A percentile compares a stretch with the other conserved stretches of the same genome.
phyloP scores from a whole-genome alignment of 2,888 invertebrate genomes.

The Apocheima hispidaria region DNA sequence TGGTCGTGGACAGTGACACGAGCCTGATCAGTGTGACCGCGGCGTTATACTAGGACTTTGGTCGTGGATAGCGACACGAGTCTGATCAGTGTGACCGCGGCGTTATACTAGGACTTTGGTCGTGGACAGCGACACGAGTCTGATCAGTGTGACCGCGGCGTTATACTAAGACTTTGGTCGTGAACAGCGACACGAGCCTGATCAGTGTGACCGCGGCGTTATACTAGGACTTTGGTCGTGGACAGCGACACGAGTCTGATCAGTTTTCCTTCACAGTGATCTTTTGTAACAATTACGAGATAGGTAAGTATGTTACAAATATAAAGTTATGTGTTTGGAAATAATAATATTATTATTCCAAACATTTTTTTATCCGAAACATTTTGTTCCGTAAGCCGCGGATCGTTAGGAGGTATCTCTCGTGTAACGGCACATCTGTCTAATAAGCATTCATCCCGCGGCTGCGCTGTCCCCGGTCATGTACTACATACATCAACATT shows the following conservation, averaged over 20 bases:
- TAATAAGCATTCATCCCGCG: conserved; percentile 31
- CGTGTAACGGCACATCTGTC: conserved; percentile 1
- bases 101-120: too few relatives aligned
- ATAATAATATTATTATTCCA: conserved; percentile 14
- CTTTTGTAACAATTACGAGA: neutral
- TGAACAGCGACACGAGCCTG: neutral
- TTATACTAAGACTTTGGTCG: neutral
- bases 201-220: neutral
- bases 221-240: neutral
- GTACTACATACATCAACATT: conserved; percentile 3
- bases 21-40: too few relatives aligned
- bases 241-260: neutral
- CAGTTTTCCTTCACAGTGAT: neutral
- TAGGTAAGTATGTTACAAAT: neutral
- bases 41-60: too few relatives aligned
- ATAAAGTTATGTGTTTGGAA: conserved; percentile 1
- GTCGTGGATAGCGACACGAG: too few relatives aligned
- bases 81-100: too few relatives aligned
- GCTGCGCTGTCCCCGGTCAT: conserved; percentile 7
- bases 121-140: too few relatives aligned
- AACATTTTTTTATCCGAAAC: conserved; percentile 5
- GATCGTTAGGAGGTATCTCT: conserved; percentile 9
- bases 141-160: too few relatives aligned
- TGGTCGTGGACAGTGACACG: too few relatives aligned
- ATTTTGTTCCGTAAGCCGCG: conserved; percentile 4